phyloP scores from a whole-genome alignment of 2,113 vertebrate species.

The Stigmatopora nigra region DNA sequence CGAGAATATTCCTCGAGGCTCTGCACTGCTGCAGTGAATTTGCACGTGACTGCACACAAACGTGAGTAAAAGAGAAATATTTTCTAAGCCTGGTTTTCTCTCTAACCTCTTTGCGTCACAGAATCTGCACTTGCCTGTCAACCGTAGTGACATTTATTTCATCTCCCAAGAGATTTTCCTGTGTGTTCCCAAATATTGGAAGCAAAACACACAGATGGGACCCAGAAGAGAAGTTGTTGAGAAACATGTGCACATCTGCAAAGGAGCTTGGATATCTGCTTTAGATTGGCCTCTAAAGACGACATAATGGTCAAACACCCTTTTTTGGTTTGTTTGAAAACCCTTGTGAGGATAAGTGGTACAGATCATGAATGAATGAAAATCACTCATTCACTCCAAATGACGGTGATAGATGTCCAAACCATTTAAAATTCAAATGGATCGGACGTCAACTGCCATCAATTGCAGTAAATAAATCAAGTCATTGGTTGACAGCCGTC shows the following conservation, averaged over 20 bases:
- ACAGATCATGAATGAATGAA: no score
- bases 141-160: not conserved
- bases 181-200: constrained; percentile 24
- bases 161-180: constrained; percentile 22
- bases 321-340: no score
- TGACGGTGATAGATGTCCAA: no score
- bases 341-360: no score
- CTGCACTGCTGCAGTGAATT: constrained; percentile 14
- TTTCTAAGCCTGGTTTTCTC: not conserved
- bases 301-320: no score
- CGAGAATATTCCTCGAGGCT: constrained; percentile 6
- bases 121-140: constrained; percentile 30
- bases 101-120: not conserved
- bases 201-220: constrained; percentile 37
- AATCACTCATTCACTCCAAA: no score
- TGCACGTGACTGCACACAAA: constrained; percentile 2
- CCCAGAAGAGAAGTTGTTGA: constrained; percentile 9
- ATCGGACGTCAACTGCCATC: no score
- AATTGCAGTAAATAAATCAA: no score
- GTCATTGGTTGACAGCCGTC: no score
- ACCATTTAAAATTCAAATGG: no score
- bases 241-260: constrained; percentile 1
- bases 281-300: not conserved
- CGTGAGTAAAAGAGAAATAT: constrained; percentile 1
- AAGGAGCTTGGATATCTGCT: not conserved